Evolutionary conservation across 2,797 vertebrate species (phyloP), one percentile per base, ranked within the genome.

Genomic region (Neostethus bicornis): DNA sequence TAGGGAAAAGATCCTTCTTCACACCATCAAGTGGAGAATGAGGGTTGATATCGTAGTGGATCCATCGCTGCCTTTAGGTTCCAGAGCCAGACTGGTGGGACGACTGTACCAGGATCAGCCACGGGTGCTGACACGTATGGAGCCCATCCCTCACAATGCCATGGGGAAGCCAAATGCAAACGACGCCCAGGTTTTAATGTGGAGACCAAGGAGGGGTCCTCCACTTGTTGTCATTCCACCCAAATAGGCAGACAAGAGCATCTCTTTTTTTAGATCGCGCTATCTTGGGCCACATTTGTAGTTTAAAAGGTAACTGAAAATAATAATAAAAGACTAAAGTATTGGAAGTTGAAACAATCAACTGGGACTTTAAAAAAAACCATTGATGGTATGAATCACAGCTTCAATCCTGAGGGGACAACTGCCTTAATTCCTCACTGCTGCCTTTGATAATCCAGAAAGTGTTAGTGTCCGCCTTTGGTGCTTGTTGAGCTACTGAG

Each of bases 1-100:
- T 47, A 77, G 94, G 76, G 96, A 97, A 82, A 97, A 96, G 86
- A 96, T 98, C 77, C 84, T 98, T 77, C 89, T 99, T 70, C 97
- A 98, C 90, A 98, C 96, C 55, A 95, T 99, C 74, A 97, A 96
- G 89, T 99, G 97, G 97, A 92, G 96, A 73, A 98, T 99, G 96
- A 92, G 94, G 55, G 96, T 99, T 44, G 95, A 98, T 79, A 96
- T 99, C 20, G 87, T 93, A 16, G 94, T 99, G 28, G 95, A 99
- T 71, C 96, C 97, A 12, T 89, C 90, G 58, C 92, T 94, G 86
- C 92, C 96, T 11, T 78, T 99, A 87, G 96, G 96, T 41, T 94
- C 95, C 51, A 89, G 97, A 67, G 95, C 97, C 42, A 90, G 92
- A 62, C 90, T 99, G 69, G 92, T 95, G 58, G 96, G 97, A 32